phyloP scores from a whole-genome alignment of 2,888 invertebrate genomes.

The Criorhina ranunculi region DNA sequence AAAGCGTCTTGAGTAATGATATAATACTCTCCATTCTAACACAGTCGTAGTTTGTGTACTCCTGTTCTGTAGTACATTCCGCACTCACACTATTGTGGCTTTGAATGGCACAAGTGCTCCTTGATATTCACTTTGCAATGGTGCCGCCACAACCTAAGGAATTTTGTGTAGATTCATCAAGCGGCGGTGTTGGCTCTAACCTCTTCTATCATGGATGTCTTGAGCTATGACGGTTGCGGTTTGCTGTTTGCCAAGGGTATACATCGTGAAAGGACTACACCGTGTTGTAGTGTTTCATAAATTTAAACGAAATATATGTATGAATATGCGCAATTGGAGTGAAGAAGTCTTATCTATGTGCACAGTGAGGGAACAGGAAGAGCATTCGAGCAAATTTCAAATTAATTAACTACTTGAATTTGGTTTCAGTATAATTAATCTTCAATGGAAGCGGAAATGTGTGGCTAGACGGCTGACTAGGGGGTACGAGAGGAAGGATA shows the following conservation, averaged over 20 bases:
- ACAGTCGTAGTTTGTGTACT: conserved; percentile 26
- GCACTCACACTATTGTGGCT: conserved; percentile 66
- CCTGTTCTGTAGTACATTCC: conserved; percentile 40
- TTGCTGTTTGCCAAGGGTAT: conserved; percentile 65
- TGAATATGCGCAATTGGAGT: no score
- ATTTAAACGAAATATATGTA: conserved; percentile 45
- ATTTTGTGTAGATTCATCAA: conserved; percentile 66
- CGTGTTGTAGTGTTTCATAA: conserved; percentile 45
- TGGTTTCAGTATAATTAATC: conserved; percentile 75
- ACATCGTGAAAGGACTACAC: conserved; percentile 32
- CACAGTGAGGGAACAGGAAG: conserved; percentile 12
- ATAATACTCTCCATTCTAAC: conserved; percentile 60
- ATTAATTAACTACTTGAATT: conserved; percentile 77
- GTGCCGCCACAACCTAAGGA: conserved; percentile 30
- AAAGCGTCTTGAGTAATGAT: conserved; percentile 65
- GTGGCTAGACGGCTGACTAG: conserved; percentile 58
- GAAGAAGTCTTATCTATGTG: conserved; percentile 39
- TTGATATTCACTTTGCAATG: conserved; percentile 63
- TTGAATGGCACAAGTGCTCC: conserved; percentile 59
- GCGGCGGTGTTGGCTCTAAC: conserved; percentile 55
- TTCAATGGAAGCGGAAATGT: conserved; percentile 60
- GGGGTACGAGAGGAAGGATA: conserved; percentile 15
- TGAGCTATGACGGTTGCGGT: conserved; percentile 75
- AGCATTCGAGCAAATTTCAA: conserved; percentile 67
- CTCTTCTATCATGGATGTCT: conserved; percentile 67